Percentiles rank a stretch among this genome's conserved stretches.
Conservation (phyloP, 2,113 vertebrate species). For the Pseudonaja textilis region DNA sequence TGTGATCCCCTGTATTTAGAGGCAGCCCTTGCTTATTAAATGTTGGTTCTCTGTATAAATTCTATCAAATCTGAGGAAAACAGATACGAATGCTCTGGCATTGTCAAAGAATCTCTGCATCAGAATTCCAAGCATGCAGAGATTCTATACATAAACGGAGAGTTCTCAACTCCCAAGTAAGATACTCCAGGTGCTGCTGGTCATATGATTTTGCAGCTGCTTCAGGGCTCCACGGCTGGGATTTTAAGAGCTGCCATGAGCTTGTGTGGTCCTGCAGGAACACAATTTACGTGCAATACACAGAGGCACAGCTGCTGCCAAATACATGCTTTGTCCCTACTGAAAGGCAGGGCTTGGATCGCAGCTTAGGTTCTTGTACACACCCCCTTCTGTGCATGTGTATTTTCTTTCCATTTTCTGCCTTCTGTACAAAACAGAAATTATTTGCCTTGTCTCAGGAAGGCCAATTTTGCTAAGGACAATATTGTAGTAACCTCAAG, state of each 20-base stretch:
- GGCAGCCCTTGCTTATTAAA: neutral
- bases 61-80: neutral
- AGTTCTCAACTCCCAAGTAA: neutral
- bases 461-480: constrained; percentile 24
- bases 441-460: constrained; percentile 30
- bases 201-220: constrained; percentile 45
- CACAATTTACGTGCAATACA: constrained; percentile 40
- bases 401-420: neutral
- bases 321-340: constrained; percentile 60
- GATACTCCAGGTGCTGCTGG: constrained; percentile 52
- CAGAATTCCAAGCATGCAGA: neutral
- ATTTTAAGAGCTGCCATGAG: constrained; percentile 52
- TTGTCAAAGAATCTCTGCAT: neutral
- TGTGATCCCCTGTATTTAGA: neutral
- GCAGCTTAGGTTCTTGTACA: neutral
- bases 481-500: constrained; percentile 48
- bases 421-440: constrained; percentile 5
- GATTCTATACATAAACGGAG: neutral
- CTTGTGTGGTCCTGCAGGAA: constrained; percentile 73
- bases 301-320: constrained; percentile 16
- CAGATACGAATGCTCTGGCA: neutral
- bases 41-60: neutral
- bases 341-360: constrained; percentile 34
- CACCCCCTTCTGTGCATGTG: constrained; percentile 23
- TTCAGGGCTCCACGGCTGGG: constrained; percentile 22